A percentile compares a stretch with the other conserved stretches of the same genome.
Conservation (phyloP, 35 echinoderm and acorn worm species). For the Strongylocentrotus purpuratus region DNA sequence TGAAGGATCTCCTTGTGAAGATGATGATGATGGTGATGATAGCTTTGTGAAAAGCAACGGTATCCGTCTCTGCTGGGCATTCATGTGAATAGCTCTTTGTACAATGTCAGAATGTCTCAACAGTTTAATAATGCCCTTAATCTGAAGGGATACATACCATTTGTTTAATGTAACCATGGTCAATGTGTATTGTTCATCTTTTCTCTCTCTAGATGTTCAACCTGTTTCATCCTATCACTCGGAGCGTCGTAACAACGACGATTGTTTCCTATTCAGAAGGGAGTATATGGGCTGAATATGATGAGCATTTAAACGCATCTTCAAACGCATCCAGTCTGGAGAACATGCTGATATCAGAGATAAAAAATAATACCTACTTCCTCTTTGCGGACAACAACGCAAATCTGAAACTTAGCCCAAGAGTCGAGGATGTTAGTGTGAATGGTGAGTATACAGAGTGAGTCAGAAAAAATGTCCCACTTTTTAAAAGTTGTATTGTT, state of each 20-base stretch:
- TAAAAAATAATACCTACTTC: not conserved
- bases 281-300: not conserved
- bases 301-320: not conserved
- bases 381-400: not conserved
- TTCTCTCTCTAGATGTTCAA: not conserved
- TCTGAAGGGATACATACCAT: too few relatives aligned
- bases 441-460: not conserved
- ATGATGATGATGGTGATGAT: too few relatives aligned
- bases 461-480: too few relatives aligned
- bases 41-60: too few relatives aligned
- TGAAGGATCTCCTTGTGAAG: too few relatives aligned
- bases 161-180: too few relatives aligned
- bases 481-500: too few relatives aligned
- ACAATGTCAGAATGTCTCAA: too few relatives aligned
- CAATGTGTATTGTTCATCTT: too few relatives aligned
- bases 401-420: not conserved
- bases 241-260: not conserved
- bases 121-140: too few relatives aligned
- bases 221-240: not conserved
- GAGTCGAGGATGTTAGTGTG: not conserved
- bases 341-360: not conserved
- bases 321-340: not conserved
- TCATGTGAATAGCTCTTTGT: too few relatives aligned
- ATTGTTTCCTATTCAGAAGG: not conserved
- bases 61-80: too few relatives aligned